A percentile compares a stretch with the other conserved stretches of the same genome.
phyloP scores from a whole-genome alignment of 2,888 invertebrate genomes.

The Drosophila birchii region DNA sequence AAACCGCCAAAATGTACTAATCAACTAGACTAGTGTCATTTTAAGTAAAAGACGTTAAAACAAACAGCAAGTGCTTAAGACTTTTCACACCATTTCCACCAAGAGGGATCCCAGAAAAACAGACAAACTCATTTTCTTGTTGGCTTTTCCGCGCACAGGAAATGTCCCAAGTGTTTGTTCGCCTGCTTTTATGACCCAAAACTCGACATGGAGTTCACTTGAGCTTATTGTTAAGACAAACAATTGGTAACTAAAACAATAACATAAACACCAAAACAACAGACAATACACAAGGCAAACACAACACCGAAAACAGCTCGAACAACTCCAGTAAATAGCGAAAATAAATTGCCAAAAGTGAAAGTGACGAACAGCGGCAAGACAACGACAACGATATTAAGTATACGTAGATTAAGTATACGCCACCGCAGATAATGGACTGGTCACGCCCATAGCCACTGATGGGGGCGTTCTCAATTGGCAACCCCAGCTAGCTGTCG shows the following conservation, averaged over 20 bases:
- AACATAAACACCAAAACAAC: conserved; percentile 31
- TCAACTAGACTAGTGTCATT: neutral
- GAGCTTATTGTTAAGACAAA: conserved; percentile 35
- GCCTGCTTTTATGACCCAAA: conserved; percentile 5
- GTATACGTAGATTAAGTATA: conserved; percentile 30
- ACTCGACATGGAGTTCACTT: conserved; percentile 16
- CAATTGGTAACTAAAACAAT: conserved; percentile 38
- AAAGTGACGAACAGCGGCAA: conserved; percentile 51
- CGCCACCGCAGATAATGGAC: conserved; percentile 32
- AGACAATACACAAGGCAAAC: conserved; percentile 14
- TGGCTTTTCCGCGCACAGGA: conserved; percentile 35
- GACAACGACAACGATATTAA: conserved; percentile 32
- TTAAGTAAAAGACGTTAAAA: neutral
- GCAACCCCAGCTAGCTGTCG: conserved; percentile 18
- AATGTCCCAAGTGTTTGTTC: conserved; percentile 23
- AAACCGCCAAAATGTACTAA: neutral
- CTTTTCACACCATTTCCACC: conserved; percentile 30
- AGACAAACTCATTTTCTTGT: conserved; percentile 16
- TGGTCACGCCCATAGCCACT: conserved; percentile 43
- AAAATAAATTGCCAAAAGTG: conserved; percentile 68
- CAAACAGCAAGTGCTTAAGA: conserved; percentile 2
- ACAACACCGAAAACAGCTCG: conserved; percentile 10
- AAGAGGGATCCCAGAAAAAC: conserved; percentile 1
- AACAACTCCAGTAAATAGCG: conserved; percentile 53
- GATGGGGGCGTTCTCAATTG: conserved; percentile 44